Base-by-base conservation (phyloP, 2,113 vertebrate genomes). In the Aramus guarauna region DNA sequence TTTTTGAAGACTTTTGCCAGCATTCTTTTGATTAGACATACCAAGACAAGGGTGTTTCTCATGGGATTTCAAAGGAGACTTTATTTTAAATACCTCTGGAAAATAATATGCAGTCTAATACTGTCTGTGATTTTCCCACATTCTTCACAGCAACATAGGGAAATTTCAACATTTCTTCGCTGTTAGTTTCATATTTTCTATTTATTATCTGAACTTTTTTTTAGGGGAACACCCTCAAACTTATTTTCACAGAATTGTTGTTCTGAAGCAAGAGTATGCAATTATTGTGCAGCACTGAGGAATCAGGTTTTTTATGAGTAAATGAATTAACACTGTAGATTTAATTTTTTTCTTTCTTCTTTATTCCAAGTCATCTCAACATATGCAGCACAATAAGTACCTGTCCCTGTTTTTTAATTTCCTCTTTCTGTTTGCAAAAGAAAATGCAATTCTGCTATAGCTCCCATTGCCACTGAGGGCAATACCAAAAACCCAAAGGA, bases 21-120 rank as follows among this genome's bases (percentile, higher is more conserved):
- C 26, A 41, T 80, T 81, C 18, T 85, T 96, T 96, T 85, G 71
- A 53, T 64, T 66, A 92, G 92, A 72, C 56, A 64, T 72, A 58
- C 5, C 41, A 82, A 55, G 84, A 94, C 39, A 79, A 48, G 12
- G n/a, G 34, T 75, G 9, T 67, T 92, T 91, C 78, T 96, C 45
- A 41, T 16, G 41, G 53, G 74, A 94, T 92, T 91, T 83, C 32
- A 78, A 86, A 34, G 58, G 13, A 52, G n/a, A 77, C 11, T 85
- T 86, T 81, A 91, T 97, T 81, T 95, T 64, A 96, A 96, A 94
- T 95, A 91, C 24, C 26, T 50, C 55, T 32, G 59, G 68, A 90
- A 77, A 90, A 52, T 53, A 80, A 48, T 68, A 72, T 80, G 75
- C 39, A 64, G 19, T 27, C 19, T 84, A 77, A 86, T 32, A 32